Conservation (phyloP, 1,140 invertebrate genomes). For the Proales similis region DNA sequence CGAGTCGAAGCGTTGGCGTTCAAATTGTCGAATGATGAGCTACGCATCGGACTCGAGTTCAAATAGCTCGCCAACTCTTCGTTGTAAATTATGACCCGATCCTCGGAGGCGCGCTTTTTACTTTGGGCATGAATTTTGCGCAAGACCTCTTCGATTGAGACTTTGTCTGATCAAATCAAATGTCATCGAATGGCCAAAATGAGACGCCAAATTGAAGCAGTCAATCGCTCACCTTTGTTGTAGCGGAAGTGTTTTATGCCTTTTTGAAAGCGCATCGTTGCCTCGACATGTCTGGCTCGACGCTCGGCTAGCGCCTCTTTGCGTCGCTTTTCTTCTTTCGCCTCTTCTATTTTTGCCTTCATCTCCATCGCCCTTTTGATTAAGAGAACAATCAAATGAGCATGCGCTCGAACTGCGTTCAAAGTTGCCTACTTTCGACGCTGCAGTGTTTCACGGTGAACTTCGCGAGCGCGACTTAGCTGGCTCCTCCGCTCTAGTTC, state of each 20-base stretch:
- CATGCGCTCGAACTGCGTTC: no score
- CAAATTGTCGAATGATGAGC: slow-evolving; percentile 30
- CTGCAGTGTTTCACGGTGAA: slow-evolving; percentile 10
- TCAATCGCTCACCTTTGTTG: no score
- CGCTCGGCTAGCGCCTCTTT: slow-evolving; percentile 27
- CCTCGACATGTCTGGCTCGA: slow-evolving; percentile 24
- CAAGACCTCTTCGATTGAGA: no score
- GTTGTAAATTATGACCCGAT: background rate
- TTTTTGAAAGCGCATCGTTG: slow-evolving; percentile 34
- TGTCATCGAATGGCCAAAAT: no score
- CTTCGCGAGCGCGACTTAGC: background rate
- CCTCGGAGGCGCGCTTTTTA: no score
- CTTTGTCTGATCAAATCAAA: no score
- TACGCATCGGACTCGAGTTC: background rate
- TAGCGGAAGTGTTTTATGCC: slow-evolving; percentile 32
- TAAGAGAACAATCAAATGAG: background rate
- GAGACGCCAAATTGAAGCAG: no score
- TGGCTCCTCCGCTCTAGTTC: slow-evolving; percentile 26
- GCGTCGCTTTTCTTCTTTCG: slow-evolving; percentile 31
- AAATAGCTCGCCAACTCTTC: slow-evolving; percentile 8
- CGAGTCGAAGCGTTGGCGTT: slow-evolving; percentile 3
- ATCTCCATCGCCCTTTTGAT: slow-evolving; percentile 30
- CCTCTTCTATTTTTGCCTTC: slow-evolving; percentile 29
- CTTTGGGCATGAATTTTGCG: no score
- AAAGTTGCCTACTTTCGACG: slow-evolving; percentile 22